Evolutionary conservation across 2,797 vertebrate genomes (phyloP), one percentile per base, ranked within the genome.

Genomic region (Pipistrellus kuhlii): DNA sequence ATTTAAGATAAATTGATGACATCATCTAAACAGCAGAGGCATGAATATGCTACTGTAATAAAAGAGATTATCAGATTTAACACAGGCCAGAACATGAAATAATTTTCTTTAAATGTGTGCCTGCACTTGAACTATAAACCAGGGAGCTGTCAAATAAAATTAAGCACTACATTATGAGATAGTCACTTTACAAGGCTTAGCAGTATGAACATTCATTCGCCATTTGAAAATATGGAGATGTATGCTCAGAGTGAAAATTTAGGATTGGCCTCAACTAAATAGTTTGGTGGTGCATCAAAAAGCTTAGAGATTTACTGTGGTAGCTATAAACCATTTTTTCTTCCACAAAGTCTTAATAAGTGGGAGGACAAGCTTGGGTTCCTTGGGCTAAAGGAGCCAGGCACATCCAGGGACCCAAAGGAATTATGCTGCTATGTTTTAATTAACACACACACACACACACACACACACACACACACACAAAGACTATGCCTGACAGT

Each of bases 71-170:
- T 90, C 46, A 57, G 21, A 93, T 86, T 75, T 94, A 85, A 89
- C 73, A 86, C 8, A 94, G 20, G 9, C 41, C 86, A 95, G 86
- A 89, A 96, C 92, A 94, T 94, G 23, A 94, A 96, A 93, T 77
- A 97, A 96, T 53, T 21, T 53, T 80, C 71, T 93, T 92, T 87
- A 77, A 94, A 89, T 87, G 53, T 86, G 84, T 93, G 55, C 53
- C 48, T 80, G 77, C 53, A 89, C 23, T 77, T 96, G 71, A 94
- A 83, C 44, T 94, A 88, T 83, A 95, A 91, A 85, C 20, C 38
- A 94, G 41, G 53, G 30, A 78, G 53, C 51, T 89, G 55, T 48
- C 81, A 95, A 94, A 95, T 90, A 91, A 94, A 94, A 96, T 95
- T 85, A 91, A 77, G 46, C 18, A 81, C 30, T 93, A 53, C 21